These are phyloP conservation scores for Anoplolepis gracilipes DNA, from an alignment of 1,140 invertebrate genomes.

Conservation along the genomic window DNA sequence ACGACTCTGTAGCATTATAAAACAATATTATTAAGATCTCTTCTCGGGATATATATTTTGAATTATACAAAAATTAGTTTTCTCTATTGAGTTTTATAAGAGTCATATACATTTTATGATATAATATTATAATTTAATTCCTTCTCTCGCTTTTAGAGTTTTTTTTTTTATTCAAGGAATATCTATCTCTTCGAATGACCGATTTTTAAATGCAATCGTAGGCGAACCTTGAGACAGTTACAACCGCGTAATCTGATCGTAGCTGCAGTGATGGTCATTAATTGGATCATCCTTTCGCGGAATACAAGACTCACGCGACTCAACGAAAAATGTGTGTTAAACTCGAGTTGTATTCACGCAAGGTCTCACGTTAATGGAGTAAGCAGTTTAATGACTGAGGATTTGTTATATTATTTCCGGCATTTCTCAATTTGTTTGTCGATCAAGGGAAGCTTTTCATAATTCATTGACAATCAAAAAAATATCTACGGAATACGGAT, in stretches of 20 bases:
- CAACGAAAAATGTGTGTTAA: constrained; percentile 14
- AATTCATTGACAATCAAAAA: background rate
- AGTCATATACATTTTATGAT: background rate
- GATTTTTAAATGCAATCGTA: constrained; percentile 8
- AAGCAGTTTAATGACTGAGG: background rate
- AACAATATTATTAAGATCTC: background rate
- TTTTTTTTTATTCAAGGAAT: background rate
- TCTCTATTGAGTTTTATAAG: too few species aligned
- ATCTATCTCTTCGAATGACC: background rate
- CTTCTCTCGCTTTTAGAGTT: background rate
- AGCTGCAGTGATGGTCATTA: constrained; percentile 37
- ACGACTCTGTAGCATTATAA: constrained; percentile 87
- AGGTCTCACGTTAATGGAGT: background rate
- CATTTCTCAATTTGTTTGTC: background rate
- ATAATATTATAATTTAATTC: too few species aligned
- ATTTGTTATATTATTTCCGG: background rate
- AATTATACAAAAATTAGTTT: background rate
- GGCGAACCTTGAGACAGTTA: constrained; percentile 39
- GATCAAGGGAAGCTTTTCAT: background rate
- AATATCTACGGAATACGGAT: constrained; percentile 62
- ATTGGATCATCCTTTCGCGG: constrained; percentile 48
- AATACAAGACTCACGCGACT: constrained; percentile 22
- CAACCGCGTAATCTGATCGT: constrained; percentile 48
- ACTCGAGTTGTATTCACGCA: constrained; percentile 15
- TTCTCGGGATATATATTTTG: background rate